Evolutionary conservation across 2,113 vertebrate genomes (phyloP), one percentile per base, ranked within the genome.

Genomic region (Amazona guildingii): DNA sequence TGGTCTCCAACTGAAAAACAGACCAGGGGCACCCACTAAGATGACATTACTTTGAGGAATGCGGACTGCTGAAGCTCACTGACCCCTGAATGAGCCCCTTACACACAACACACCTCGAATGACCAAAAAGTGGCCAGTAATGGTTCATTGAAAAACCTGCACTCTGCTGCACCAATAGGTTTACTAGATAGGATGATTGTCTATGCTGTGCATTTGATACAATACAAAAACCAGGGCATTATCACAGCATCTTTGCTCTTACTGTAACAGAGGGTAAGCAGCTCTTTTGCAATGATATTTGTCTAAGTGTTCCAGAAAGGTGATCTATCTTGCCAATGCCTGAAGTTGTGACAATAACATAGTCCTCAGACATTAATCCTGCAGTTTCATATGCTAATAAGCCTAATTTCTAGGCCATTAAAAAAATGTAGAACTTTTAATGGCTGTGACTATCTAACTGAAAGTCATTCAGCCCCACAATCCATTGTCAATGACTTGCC

Each of bases 251-350:
- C 76, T 94, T 95, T 96, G 84, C 57, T 96, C 52, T 94, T 94
- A 74, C 51, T 86, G 39, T 90, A 91, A 94, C 24, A 88, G 83
- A 88, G 68, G 83, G 88, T 94, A 95, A 96, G 88, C 62, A 79
- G 59, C 86, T 83, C 86, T 90, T 97, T 94, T 92, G 62, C 55
- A 91, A 52, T 83, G 88, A 44, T 97, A 69, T 97, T 96, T 97
- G 7, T 92, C 95, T 21, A 97, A 96, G 82, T 85, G 67, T 86
- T 84, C 90, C 68, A 87, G 73, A 84, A 97, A 93, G 94, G 94
- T 83, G 94, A 96, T 96, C 52, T 85, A 27, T 93, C 89, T 88
- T 82, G 29, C 35, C 51, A 64, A 1, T 76, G 69, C 74, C 61
- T 75, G 74, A 95, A 95, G 86, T 82, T 67, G 82, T 92, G 90